These are phyloP conservation scores for Lithobates pipiens DNA, from an alignment of 2,797 vertebrate species.

Conservation along the genomic window DNA sequence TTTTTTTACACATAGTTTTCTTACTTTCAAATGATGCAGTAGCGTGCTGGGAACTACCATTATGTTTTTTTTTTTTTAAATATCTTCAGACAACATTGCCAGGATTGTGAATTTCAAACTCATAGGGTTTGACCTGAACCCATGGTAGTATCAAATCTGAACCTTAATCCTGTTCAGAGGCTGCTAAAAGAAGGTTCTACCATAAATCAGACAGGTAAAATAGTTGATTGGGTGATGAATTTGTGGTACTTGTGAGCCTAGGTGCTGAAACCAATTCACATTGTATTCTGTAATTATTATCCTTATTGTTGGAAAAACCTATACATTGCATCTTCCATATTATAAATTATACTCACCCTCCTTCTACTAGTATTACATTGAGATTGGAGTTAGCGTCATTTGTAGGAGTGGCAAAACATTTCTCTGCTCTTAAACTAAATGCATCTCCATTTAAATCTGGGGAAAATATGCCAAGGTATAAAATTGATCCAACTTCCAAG, in stretches of 20 bases:
- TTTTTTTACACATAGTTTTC: no score
- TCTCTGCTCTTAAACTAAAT: constrained; percentile 7
- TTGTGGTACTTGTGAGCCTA: not conserved
- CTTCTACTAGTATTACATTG: not conserved
- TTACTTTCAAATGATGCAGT: no score
- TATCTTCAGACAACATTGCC: no score
- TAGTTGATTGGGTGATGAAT: not conserved
- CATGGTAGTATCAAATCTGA: no score
- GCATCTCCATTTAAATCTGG: not conserved
- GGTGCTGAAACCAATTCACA: not conserved
- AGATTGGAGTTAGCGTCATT: not conserved
- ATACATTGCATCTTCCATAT: not conserved
- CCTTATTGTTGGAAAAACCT: no score
- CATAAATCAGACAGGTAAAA: not conserved
- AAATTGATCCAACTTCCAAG: not conserved
- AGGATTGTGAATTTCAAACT: no score
- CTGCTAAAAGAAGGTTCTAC: no score
- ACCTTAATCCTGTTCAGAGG: no score
- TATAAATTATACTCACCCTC: constrained; percentile 12
- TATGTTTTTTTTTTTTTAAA: no score
- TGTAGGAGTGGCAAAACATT: not conserved
- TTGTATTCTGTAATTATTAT: not conserved
- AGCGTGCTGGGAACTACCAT: no score
- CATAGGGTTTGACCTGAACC: no score
- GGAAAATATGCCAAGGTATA: constrained; percentile 29